Base-by-base conservation (phyloP, 53 echinoderm and acorn worm species). In the Holothuria scabra region DNA sequence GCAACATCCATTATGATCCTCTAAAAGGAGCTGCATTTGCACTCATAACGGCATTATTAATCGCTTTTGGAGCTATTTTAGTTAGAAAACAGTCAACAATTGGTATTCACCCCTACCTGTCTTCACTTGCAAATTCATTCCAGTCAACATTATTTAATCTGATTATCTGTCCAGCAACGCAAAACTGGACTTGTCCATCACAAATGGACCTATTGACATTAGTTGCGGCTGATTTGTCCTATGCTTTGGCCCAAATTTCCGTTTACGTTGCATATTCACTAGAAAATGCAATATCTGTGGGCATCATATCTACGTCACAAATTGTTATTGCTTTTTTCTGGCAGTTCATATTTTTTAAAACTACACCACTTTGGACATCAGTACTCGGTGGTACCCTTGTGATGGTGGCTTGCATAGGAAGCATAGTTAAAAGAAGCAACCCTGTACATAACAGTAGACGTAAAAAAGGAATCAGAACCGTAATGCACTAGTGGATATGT, bases 161-260 rank as follows among this genome's bases (percentile, higher is more conserved):
- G 14, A 14, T 68, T 9, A 35, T 22, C 8, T 5, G 35, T 28
- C 3, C 34, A 13, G 22, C 41, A 9, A 22, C 41, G 10, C 21
- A 28, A 5, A 35, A 68, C 68, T 68, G 68, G 68, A 68, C 68
- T 21, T 37, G 41, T n/a, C 68, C 68, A 9, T 33, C 68, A 33
- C 22, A 10, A 4, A 12, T 37, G 68, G 35, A 12, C 11, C 41
- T 35, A n/a, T 12, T 68, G 32, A 37, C 34, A 21, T 12, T 28
- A 37, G 18, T 68, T 3, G 34, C 41, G 14, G 44, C 71, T 7
- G 71, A 46, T n/a, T 11, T 71, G 5, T 0, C 23, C 19, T 46
- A 71, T 20, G 24, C 35, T 22, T 21, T 37, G 3, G 71, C 23
- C 12, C 71, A 71, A 33, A 41, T 22, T 20, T 24, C 71, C 7